phyloP scores from a whole-genome alignment of 1,140 invertebrate species.

The Drosophila biarmipes region DNA sequence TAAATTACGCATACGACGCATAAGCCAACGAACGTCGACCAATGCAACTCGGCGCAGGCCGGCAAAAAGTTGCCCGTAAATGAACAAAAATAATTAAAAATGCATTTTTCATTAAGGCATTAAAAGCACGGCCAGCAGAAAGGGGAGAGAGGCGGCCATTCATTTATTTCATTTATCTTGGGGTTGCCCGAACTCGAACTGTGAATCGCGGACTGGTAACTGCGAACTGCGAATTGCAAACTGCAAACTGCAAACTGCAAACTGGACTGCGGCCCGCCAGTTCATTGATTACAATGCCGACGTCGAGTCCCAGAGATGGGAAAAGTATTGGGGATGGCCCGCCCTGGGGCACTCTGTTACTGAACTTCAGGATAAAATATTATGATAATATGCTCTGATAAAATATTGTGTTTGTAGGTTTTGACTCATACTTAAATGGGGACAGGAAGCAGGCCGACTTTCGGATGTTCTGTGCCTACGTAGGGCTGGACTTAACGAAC shows the following conservation, averaged over 20 bases:
- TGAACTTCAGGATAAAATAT: too few species aligned
- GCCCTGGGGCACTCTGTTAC: neutral
- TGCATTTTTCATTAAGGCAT: conserved; percentile 81
- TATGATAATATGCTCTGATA: too few species aligned
- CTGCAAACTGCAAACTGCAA: conserved; percentile 16
- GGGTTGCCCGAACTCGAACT: conserved; percentile 31
- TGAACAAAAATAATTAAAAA: conserved; percentile 82
- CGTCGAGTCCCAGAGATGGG: neutral
- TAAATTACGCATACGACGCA: conserved; percentile 77
- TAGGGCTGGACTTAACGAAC: too few species aligned
- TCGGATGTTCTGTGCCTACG: too few species aligned
- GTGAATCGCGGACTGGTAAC: conserved; percentile 7
- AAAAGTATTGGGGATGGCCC: conserved; percentile 17
- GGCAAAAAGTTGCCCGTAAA: conserved; percentile 59
- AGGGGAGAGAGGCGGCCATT: conserved; percentile 41
- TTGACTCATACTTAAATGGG: too few species aligned
- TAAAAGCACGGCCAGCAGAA: conserved; percentile 41
- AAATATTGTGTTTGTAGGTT: too few species aligned
- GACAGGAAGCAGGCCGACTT: too few species aligned
- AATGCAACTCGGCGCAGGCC: conserved; percentile 4
- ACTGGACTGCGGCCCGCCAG: conserved; percentile 42
- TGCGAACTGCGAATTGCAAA: conserved; percentile 26
- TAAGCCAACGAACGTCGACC: conserved; percentile 60
- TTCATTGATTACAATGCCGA: conserved; percentile 64
- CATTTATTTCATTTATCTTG: conserved; percentile 81